Conservation (phyloP, 2,888 invertebrate genomes). For the Antheraea assamensis region DNA sequence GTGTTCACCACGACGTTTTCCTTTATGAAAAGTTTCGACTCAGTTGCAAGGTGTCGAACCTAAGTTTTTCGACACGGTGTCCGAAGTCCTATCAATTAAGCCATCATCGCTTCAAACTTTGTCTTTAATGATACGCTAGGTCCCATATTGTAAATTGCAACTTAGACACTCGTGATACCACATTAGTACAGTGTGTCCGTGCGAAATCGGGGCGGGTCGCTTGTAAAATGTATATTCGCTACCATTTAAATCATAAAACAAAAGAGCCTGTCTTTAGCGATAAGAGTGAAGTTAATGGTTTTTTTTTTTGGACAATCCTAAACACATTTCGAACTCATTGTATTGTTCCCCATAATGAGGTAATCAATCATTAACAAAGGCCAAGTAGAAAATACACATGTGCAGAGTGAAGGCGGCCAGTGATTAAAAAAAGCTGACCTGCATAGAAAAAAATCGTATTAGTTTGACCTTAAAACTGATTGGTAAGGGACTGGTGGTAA, state of each 20-base stretch:
- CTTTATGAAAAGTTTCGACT: no score
- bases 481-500: neutral
- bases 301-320: constrained; percentile 5
- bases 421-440: neutral
- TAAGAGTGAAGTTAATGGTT: neutral
- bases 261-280: neutral
- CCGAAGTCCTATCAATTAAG: no score
- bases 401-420: neutral
- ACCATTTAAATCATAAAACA: neutral
- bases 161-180: no score
- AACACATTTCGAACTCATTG: constrained; percentile 29
- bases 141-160: no score
- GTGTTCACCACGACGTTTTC: no score
- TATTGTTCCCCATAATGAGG: constrained; percentile 40
- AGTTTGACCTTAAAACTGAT: neutral
- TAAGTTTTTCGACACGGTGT: no score
- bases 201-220: no score
- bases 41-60: no score
- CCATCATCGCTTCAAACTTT: no score
- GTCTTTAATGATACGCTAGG: no score
- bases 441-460: neutral
- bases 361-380: constrained; percentile 48
- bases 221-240: no score
- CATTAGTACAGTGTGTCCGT: no score
- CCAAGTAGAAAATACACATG: constrained; percentile 20